phyloP scores from a whole-genome alignment of 2,113 vertebrate species.

The Chaetorhynchus papuensis region DNA sequence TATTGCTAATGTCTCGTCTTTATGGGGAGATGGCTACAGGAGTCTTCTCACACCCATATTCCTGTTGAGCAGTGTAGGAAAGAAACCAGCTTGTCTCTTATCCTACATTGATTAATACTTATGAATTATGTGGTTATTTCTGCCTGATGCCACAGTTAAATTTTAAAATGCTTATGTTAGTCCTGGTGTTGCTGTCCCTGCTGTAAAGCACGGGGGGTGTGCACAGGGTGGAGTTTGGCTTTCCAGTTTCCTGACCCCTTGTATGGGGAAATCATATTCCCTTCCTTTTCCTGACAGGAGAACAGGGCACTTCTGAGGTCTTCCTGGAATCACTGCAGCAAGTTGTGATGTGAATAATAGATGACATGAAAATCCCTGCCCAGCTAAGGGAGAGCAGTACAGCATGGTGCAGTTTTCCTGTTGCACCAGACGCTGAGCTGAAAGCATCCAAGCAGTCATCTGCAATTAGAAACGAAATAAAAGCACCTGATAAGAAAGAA shows the following conservation, averaged over 20 bases:
- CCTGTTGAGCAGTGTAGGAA: background rate
- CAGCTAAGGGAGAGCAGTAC: background rate
- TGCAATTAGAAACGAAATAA: background rate
- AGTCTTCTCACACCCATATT: background rate
- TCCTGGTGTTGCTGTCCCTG: background rate
- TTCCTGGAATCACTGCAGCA: background rate
- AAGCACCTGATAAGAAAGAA: background rate
- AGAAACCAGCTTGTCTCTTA: background rate
- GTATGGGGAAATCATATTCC: background rate
- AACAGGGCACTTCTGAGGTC: background rate
- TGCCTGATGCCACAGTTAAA: background rate
- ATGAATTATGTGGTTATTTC: background rate
- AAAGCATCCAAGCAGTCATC: background rate
- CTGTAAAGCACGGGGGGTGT: background rate
- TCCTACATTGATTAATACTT: background rate
- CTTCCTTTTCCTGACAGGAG: background rate
- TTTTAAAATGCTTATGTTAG: background rate
- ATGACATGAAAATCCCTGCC: slow-evolving; percentile 1
- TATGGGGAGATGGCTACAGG: background rate
- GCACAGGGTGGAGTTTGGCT: background rate
- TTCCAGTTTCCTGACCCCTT: background rate
- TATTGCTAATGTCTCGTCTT: background rate
- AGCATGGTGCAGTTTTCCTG: background rate
- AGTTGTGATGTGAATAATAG: slow-evolving; percentile 32
- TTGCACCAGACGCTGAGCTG: background rate